These are phyloP conservation scores for Bicyclus anynana DNA, from an alignment of 1,140 invertebrate species.

Conservation along the genomic window DNA sequence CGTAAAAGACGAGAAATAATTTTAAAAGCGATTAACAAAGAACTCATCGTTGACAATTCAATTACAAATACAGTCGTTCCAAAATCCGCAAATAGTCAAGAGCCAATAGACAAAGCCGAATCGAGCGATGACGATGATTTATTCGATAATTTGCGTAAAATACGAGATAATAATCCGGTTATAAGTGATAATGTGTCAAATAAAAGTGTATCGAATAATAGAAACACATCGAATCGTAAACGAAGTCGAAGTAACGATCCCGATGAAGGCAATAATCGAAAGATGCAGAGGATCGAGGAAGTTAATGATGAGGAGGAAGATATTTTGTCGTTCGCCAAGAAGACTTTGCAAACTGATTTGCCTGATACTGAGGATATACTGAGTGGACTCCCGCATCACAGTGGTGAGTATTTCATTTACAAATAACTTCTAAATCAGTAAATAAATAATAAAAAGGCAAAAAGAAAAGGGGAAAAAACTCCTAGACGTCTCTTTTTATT, in stretches of 20 bases:
- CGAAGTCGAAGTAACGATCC: conserved; percentile 46
- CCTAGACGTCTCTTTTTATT: too few relatives aligned
- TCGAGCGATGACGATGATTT: conserved; percentile 63
- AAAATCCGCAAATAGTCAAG: conserved; percentile 9
- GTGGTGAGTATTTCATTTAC: conserved; percentile 42
- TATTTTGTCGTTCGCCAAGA: conserved; percentile 61
- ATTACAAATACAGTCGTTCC: background rate
- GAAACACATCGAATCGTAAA: conserved; percentile 36
- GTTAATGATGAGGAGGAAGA: conserved; percentile 50
- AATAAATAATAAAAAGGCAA: too few relatives aligned
- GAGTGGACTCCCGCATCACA: conserved; percentile 35
- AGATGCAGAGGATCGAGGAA: conserved; percentile 59
- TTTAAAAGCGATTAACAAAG: conserved; percentile 57
- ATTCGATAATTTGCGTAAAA: conserved; percentile 58
- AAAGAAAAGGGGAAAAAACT: too few relatives aligned
- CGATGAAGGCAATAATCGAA: conserved; percentile 38
- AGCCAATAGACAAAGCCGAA: conserved; percentile 21
- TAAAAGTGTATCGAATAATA: conserved; percentile 17
- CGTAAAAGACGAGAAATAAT: conserved; percentile 63
- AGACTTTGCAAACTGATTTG: conserved; percentile 50
- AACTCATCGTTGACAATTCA: conserved; percentile 46
- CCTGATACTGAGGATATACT: conserved; percentile 64
- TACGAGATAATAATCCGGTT: conserved; percentile 16
- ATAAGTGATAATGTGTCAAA: background rate
- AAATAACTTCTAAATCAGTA: too few relatives aligned